These are phyloP conservation scores for Drosophila bunnanda DNA, from an alignment of 2,888 invertebrate species.

Conservation along the genomic window DNA sequence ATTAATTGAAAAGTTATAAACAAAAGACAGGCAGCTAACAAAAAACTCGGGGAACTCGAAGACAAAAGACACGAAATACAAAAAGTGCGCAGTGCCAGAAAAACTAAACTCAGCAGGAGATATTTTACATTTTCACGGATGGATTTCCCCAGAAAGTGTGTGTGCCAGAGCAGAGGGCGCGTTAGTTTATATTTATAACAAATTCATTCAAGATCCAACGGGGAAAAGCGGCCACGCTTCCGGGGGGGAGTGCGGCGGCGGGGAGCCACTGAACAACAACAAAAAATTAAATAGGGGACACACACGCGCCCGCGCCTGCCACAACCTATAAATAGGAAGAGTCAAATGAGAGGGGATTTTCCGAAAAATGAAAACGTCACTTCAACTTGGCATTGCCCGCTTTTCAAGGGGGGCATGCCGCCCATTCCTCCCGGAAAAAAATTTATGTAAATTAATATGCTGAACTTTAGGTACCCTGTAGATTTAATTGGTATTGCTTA, in stretches of 20 bases:
- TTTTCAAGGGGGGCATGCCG: conserved; percentile 44
- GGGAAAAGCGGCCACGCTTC: conserved; percentile 7
- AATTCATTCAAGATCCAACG: conserved; percentile 71
- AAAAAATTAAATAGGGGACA: conserved; percentile 49
- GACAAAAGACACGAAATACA: conserved; percentile 37
- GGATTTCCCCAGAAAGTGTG: conserved; percentile 74
- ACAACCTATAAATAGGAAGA: conserved; percentile 67
- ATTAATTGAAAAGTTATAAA: conserved; percentile 71
- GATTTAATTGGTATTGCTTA: not conserved
- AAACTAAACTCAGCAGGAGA: conserved; percentile 77
- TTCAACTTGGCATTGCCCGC: conserved; percentile 67
- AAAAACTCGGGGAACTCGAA: conserved; percentile 13
- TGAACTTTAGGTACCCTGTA: conserved; percentile 3
- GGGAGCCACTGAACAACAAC: not conserved
- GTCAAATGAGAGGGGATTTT: conserved; percentile 74
- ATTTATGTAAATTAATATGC: no score
- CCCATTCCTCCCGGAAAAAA: conserved; percentile 15
- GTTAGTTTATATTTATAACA: conserved; percentile 72
- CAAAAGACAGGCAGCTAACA: conserved; percentile 42
- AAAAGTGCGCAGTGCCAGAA: conserved; percentile 30
- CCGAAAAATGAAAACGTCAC: conserved; percentile 79
- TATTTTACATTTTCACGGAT: conserved; percentile 76
- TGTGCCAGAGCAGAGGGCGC: conserved; percentile 51
- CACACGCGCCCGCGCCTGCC: conserved; percentile 52
- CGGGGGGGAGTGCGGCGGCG: no score